phyloP scores from a whole-genome alignment of 2,797 vertebrate species.

The Malacoctenus gilli region DNA sequence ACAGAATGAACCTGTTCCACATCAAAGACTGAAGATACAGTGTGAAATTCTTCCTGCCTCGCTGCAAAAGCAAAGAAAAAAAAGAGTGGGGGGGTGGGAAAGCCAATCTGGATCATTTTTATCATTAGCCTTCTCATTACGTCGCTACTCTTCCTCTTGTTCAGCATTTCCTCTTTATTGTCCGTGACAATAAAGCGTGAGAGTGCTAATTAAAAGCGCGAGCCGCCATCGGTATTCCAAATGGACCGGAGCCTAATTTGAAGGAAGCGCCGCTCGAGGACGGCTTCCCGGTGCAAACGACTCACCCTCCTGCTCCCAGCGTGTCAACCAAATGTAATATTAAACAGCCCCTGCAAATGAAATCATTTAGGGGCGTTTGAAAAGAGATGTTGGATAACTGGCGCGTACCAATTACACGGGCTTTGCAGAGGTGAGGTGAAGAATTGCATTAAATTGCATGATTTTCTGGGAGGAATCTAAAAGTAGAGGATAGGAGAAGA shows the following conservation, averaged over 20 bases:
- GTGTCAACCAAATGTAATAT: constrained; percentile 76
- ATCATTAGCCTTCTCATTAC: constrained; percentile 75
- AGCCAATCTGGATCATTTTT: constrained; percentile 71
- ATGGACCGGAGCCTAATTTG: constrained; percentile 63
- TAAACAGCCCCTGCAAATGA: constrained; percentile 75
- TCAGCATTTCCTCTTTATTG: constrained; percentile 72
- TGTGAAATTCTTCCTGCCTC: constrained; percentile 58
- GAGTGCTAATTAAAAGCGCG: constrained; percentile 73
- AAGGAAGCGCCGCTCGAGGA: constrained; percentile 49
- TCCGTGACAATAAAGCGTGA: constrained; percentile 59
- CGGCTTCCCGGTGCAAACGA: constrained; percentile 53
- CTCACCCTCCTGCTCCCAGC: constrained; percentile 48
- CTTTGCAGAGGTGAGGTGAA: constrained; percentile 59
- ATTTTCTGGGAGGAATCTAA: constrained; percentile 35
- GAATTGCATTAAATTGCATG: constrained; percentile 61
- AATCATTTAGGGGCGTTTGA: constrained; percentile 76
- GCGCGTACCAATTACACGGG: constrained; percentile 68
- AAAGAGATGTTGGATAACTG: constrained; percentile 70
- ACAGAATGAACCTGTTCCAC: constrained; percentile 18
- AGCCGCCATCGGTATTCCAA: constrained; percentile 70
- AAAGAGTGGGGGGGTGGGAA: constrained; percentile 13
- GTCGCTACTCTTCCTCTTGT: constrained; percentile 63
- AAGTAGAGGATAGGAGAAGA: neutral
- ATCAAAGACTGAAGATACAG: constrained; percentile 24
- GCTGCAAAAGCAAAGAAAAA: too few species aligned